phyloP scores from a whole-genome alignment of 2,888 invertebrate species.

The Sabellastarte sp. region DNA sequence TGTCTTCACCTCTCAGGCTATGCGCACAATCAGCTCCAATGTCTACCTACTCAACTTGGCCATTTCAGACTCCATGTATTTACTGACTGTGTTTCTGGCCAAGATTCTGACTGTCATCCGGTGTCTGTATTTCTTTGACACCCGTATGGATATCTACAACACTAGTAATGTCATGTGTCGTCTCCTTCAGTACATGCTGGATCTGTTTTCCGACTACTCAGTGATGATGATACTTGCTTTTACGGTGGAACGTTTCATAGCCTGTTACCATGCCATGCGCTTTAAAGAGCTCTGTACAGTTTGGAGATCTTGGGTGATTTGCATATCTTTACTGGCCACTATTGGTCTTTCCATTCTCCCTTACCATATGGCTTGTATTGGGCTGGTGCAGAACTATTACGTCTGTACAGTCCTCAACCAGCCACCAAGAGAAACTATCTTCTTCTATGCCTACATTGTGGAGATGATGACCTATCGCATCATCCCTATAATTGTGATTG shows the following conservation, averaged over 20 bases:
- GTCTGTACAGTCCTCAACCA: constrained; percentile 18
- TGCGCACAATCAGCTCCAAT: constrained; percentile 31
- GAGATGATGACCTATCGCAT: constrained; percentile 28
- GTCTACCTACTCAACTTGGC: constrained; percentile 32
- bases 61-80: constrained; percentile 31
- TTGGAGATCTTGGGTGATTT: constrained; percentile 10
- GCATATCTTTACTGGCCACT: constrained; percentile 6
- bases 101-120: constrained; percentile 18
- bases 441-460: constrained; percentile 22
- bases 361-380: constrained; percentile 19
- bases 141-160: constrained; percentile 14
- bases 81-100: constrained; percentile 26
- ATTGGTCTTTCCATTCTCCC: constrained; percentile 16
- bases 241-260: constrained; percentile 24
- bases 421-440: constrained; percentile 8
- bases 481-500: constrained; percentile 30
- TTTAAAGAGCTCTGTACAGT: constrained; percentile 25
- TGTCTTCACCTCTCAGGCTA: constrained; percentile 29
- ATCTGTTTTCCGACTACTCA: constrained; percentile 22
- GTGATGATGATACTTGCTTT: constrained; percentile 23
- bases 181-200: constrained; percentile 22
- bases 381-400: constrained; percentile 11
- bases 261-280: constrained; percentile 21
- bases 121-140: constrained; percentile 16
- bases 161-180: constrained; percentile 14